Evolutionary conservation across 2,113 vertebrate genomes (phyloP), one percentile per base, ranked within the genome.

Genomic region (Alosa alosa): DNA sequence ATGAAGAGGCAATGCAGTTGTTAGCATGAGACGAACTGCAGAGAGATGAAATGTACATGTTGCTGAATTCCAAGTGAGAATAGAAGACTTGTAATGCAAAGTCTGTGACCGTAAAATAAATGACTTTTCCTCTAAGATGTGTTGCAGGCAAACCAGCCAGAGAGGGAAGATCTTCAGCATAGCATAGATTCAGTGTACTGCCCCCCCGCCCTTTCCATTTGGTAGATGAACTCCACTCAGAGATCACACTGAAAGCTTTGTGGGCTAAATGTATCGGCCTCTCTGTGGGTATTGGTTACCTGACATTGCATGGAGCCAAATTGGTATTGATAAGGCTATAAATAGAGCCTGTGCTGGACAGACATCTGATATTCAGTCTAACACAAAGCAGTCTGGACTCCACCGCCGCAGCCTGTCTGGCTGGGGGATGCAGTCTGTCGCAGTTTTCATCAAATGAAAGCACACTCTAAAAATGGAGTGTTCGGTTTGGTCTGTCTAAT

Each of bases 301-400:
- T 39, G 72, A 11, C 72, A 39, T 17, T 15, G 72, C 31, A 36
- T 36, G 25, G 31, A 78, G 72, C 36, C 31, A 78, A 78, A 78
- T 39, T 78, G 13, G 72, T 78, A 39, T 78, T 13, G 31, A 78
- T 78, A 17, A 72, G 15, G 72, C 72, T 78, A 39, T 78, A 78
- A 78, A 78, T 78, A 36, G 72, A 36, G 0, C 9, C n/a, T 6
- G n/a, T 9, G 9, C 64, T 31, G 72, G 25, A 31, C 13, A 78
- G 72, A 78, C 72, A 78, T 78, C 72, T 78, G 72, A 78, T 78
- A 78, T 36, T 13, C 36, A 13, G 4, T 39, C 25, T 10, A 78
- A 78, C 64, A 72, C 64, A 31, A 36, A 72, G 64, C 64, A 31
- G 64, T 72, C 64, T 72, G 64, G 64, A 72, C n/a, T 64, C 22